Base-by-base conservation (phyloP, 2,888 invertebrate species). In the Diloba caeruleocephala region DNA sequence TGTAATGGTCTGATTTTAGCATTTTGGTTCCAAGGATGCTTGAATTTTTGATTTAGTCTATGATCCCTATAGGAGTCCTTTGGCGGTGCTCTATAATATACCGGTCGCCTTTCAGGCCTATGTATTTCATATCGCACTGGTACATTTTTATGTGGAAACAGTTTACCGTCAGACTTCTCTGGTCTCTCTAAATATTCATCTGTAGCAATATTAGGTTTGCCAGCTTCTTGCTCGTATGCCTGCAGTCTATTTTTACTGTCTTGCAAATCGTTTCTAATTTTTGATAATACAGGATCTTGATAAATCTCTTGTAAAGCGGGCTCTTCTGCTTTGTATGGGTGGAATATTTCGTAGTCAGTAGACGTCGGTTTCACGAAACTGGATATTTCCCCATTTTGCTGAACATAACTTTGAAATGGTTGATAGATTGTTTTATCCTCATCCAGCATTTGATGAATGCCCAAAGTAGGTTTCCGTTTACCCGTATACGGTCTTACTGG, bases 321-420 rank as follows among this genome's bases (percentile, higher is more conserved):
- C 56, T 85, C 85, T 65, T 93, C 92, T 0, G 82, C 82, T 74
- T 89, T 80, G 36, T 93, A 93, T 0, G 93, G 93, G 68, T 93
- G 92, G 43, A 84, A 92, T 3, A 91, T 78, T 77, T 92, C 89
- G 71, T 89, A 92, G 36, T 82, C 84, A 2, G 81, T 80, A 1
- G 83, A 73, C 4, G 71, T 74, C 2, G 93, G 92, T 21, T 73
- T 72, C 0, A 78, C 80, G 26, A 79, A 71, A 13, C 61, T 51
- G 2, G 50, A 55, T 7, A 49, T 42, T 26, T 74, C 71, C 41
- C 79, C 74, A 56, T 80, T 77, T 29, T 78, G 73, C 13, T 84
- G 73, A 1, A 82, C 73, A 49, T 81, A 89, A 17, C 81, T 66
- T 75, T 89, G 90, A 48, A 85, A 85, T 0, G 85, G 85, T 17